Percentiles rank a stretch among this genome's conserved stretches.
These are phyloP conservation scores for Cataglyphis hispanica DNA, from an alignment of 1,140 invertebrate species.

Conservation along the genomic window DNA sequence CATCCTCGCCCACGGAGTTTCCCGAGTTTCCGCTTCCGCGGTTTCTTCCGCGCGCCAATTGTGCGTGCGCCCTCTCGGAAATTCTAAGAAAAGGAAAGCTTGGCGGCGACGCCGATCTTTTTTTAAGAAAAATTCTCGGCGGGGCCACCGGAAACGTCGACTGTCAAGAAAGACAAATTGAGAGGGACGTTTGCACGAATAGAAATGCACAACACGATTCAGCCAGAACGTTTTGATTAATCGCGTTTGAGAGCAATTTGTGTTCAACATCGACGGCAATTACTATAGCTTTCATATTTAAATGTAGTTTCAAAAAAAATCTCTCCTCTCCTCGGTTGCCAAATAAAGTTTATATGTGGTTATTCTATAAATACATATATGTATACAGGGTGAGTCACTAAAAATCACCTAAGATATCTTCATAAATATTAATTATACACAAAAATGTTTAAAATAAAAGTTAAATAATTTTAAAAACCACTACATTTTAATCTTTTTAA, in stretches of 20 bases:
- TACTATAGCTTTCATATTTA: conserved; percentile 13
- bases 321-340: too few relatives aligned
- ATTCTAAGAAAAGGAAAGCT: conserved; percentile 37
- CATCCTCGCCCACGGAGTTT: neutral
- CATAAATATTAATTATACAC: too few relatives aligned
- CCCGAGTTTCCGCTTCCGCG: conserved; percentile 29
- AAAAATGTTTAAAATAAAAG: too few relatives aligned
- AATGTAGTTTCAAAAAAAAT: too few relatives aligned
- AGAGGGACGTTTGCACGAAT: neutral
- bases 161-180: neutral
- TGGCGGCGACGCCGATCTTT: conserved; percentile 15
- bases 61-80: conserved; percentile 7
- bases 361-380: too few relatives aligned
- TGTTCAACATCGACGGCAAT: neutral
- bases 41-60: conserved; percentile 2
- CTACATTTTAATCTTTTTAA: too few relatives aligned
- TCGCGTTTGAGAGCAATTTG: neutral
- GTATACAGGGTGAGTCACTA: too few relatives aligned
- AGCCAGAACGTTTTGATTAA: neutral
- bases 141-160: neutral
- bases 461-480: too few relatives aligned
- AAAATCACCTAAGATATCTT: too few relatives aligned
- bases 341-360: too few relatives aligned
- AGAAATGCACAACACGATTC: conserved; percentile 3
- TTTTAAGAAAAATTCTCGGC: conserved; percentile 29